Base-by-base conservation (phyloP, 1,140 invertebrate species). In the Drosophila ogumai region DNA sequence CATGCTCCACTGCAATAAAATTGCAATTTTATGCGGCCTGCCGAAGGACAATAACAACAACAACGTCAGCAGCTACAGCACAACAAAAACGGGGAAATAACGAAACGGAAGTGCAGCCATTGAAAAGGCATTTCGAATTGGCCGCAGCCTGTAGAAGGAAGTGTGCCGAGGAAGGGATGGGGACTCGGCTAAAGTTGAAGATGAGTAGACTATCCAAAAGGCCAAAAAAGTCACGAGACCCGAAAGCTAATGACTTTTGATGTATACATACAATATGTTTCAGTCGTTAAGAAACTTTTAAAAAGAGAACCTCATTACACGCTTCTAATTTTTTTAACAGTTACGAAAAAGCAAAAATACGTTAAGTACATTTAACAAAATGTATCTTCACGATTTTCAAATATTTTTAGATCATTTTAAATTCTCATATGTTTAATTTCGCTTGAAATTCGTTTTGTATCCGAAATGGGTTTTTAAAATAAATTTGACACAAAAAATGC, bases 1-100 rank as follows among this genome's bases (percentile, higher is more conserved):
- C 85, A 90, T 90, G 85, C 85, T 90, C 68, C 81, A 90, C 78
- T 90, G 85, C 85, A 90, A 90, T 90, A 90, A 90, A 90, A 90
- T 90, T 90, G 85, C 85, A 90, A 90, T 90, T 90, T 90, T 86
- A 90, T 90, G 85, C 86, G 85, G 85, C 85, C 77, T 75, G 85
- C 81, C 85, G 66, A 82, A 41, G 80, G 87, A 73, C 69, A 73
- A 59, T 50, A 87, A 78, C 85, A 87, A 73, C 49, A 81, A 55
- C 67, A 79, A 52, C 59, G 49, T n/a, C 31, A 71, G 43, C 50
- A 65, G 57, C 56, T 41, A n/a, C 44, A 41, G 38, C 43, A 72
- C 49, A 64, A 56, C 55, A 44, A 49, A 68, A 55, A 50, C 46
- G 56, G 49, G 28, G 38, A 25, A 52, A 71, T 56, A 36, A 52